Evolutionary conservation across 2,888 invertebrate species (phyloP).

Genomic region (Melinaea marsaeus): DNA sequence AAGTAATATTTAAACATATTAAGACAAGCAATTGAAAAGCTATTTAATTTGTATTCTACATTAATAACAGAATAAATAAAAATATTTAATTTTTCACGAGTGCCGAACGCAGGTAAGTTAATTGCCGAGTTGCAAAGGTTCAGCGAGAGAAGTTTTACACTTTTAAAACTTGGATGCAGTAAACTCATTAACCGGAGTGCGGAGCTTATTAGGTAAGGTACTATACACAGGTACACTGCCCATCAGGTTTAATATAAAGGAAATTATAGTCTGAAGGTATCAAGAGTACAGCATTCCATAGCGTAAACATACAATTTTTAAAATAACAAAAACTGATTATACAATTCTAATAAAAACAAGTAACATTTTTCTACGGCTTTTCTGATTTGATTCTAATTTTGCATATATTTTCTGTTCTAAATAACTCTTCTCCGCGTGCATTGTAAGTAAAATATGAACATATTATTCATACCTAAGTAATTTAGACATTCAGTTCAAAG

Average conservation of each 20-base stretch:
- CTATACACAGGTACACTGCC: constrained; percentile 31
- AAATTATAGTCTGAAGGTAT: too few species aligned
- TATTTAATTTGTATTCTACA: constrained; percentile 21
- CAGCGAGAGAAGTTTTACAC: constrained; percentile 54
- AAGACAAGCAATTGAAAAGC: constrained; percentile 18
- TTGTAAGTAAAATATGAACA: neutral
- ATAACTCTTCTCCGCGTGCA: too few species aligned
- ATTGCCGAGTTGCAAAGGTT: constrained; percentile 57
- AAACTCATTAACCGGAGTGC: constrained; percentile 71
- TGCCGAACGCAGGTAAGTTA: constrained; percentile 49
- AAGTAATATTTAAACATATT: constrained; percentile 2
- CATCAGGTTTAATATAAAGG: constrained; percentile 17
- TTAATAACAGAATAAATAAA: constrained; percentile 37
- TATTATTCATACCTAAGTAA: constrained; percentile 5
- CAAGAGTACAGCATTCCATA: too few species aligned
- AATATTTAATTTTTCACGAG: constrained; percentile 44
- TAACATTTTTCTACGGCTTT: too few species aligned
- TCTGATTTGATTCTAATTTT: too few species aligned
- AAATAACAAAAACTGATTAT: too few species aligned
- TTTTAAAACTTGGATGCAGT: constrained; percentile 69
- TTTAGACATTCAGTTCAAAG: constrained; percentile 6
- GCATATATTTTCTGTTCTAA: too few species aligned
- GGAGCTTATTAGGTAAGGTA: constrained; percentile 55
- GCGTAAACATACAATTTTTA: too few species aligned
- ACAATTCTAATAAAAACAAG: too few species aligned